Conservation (phyloP, 2,113 vertebrate genomes). For the Todiramphus chloris region DNA sequence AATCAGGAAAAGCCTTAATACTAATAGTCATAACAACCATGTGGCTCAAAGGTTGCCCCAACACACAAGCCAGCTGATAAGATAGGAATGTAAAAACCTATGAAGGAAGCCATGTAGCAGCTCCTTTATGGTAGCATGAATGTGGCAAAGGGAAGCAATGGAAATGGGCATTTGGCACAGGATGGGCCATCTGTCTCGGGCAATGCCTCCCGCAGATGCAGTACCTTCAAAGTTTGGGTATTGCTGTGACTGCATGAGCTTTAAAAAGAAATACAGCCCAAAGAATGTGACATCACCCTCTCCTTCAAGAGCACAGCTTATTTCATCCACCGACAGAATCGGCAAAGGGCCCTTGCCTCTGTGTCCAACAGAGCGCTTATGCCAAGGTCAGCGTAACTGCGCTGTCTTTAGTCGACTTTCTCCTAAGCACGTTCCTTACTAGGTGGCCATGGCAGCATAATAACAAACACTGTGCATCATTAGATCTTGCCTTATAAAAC, state of each 20-base stretch:
- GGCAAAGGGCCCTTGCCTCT: background rate
- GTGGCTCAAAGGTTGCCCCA: background rate
- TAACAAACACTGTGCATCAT: constrained; percentile 18
- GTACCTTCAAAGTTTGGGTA: background rate
- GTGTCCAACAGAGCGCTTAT: background rate
- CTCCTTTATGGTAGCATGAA: background rate
- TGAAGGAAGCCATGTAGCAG: background rate
- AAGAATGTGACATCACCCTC: background rate
- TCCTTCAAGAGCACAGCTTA: background rate
- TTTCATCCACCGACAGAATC: background rate
- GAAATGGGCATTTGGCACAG: background rate
- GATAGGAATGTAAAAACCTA: background rate
- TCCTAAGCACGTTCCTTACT: background rate
- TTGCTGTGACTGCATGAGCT: background rate
- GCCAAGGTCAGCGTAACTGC: background rate
- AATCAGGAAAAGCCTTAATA: background rate
- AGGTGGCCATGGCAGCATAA: constrained; percentile 35
- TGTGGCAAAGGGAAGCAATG: background rate
- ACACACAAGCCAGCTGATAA: background rate
- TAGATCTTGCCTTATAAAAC: constrained; percentile 1
- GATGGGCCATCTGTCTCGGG: background rate
- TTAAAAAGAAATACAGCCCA: background rate
- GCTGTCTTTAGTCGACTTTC: background rate
- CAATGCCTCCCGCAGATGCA: background rate
- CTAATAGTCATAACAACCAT: background rate